A percentile compares a stretch with the other conserved stretches of the same genome.
These are phyloP conservation scores for Paragorgia papillata DNA, from an alignment of 92 coral and sea anemone genomes.

Conservation along the genomic window DNA sequence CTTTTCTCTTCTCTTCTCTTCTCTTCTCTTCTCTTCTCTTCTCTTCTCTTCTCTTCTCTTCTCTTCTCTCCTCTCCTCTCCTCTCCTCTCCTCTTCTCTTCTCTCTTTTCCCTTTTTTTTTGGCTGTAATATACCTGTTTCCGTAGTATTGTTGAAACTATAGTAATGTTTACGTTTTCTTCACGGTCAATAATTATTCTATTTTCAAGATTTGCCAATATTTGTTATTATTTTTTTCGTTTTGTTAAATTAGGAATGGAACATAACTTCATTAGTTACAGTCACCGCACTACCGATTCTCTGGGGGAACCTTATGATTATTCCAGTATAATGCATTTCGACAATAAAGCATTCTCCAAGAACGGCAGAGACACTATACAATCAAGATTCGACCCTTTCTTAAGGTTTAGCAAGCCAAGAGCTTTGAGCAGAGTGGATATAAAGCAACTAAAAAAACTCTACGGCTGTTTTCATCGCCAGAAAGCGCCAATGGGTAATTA, in stretches of 20 bases:
- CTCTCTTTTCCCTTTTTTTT: too few relatives aligned
- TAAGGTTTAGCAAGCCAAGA: constrained; percentile 16
- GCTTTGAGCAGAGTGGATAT: constrained; percentile 24
- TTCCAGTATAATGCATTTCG: constrained; percentile 38
- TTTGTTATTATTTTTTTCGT: background rate
- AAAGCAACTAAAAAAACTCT: constrained; percentile 15
- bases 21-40: too few relatives aligned
- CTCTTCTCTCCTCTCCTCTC: too few relatives aligned
- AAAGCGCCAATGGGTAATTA: background rate
- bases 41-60: too few relatives aligned
- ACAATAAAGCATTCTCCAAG: constrained; percentile 37
- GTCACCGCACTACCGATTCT: constrained; percentile 33
- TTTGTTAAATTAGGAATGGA: constrained; percentile 17
- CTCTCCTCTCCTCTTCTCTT: too few relatives aligned
- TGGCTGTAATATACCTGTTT: too few relatives aligned
- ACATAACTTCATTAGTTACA: constrained; percentile 31
- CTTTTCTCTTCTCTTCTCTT: too few relatives aligned
- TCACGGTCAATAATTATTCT: too few relatives aligned
- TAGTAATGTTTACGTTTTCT: too few relatives aligned
- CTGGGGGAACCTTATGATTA: constrained; percentile 31
- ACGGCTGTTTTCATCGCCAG: background rate
- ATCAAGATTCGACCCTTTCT: constrained; percentile 20
- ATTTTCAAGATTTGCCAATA: too few relatives aligned
- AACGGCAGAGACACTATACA: constrained; percentile 43
- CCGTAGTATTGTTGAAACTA: too few relatives aligned